A percentile compares a stretch with the other conserved stretches of the same genome.
Conservation (phyloP, 2,888 invertebrate species). For the Lamellibrachia columna region DNA sequence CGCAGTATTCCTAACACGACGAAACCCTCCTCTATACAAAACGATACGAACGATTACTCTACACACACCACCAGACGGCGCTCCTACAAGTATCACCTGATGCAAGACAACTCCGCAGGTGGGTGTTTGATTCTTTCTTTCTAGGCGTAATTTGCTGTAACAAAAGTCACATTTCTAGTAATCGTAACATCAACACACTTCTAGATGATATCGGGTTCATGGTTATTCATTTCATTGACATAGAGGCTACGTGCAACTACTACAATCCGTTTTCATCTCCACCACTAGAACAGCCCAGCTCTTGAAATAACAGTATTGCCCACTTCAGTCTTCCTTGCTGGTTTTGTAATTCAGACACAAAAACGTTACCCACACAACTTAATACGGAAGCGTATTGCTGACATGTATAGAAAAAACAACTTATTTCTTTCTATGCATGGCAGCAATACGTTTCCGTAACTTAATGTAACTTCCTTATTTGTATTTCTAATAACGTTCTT, state of each 20-base stretch:
- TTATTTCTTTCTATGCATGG: too few relatives aligned
- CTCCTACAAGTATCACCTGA: neutral
- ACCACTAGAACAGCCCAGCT: neutral
- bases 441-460: too few relatives aligned
- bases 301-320: neutral
- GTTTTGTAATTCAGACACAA: too few relatives aligned
- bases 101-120: neutral
- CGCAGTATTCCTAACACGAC: neutral
- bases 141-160: neutral
- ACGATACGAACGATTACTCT: neutral
- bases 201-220: too few relatives aligned
- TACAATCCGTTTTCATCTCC: too few relatives aligned
- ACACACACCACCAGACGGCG: neutral
- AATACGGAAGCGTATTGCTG: too few relatives aligned
- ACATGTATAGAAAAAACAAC: too few relatives aligned
- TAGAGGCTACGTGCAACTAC: too few relatives aligned
- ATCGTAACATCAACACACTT: neutral
- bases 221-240: too few relatives aligned
- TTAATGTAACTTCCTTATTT: too few relatives aligned
- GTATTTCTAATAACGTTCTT: too few relatives aligned
- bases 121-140: neutral
- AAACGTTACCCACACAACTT: neutral
- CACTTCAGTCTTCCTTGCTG: neutral
- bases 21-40: neutral
- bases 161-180: neutral